phyloP scores from a whole-genome alignment of 2,888 invertebrate species.

The Syrphus vitripennis region DNA sequence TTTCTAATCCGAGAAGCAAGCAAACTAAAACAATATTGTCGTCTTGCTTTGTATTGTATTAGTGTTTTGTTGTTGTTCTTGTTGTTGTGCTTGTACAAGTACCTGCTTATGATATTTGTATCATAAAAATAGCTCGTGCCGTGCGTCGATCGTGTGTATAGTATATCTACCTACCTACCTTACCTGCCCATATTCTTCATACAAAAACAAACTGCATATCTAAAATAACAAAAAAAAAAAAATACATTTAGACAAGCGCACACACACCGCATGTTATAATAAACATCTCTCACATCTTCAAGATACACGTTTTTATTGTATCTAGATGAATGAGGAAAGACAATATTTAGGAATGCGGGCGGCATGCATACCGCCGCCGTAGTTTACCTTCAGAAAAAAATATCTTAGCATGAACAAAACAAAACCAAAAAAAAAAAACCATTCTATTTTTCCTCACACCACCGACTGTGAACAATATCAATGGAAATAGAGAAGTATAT shows the following conservation, averaged over 20 bases:
- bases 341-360: slow-evolving; percentile 69
- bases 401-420: background rate
- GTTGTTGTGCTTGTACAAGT: background rate
- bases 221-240: too few species aligned
- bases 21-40: slow-evolving; percentile 55
- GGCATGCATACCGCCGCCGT: slow-evolving; percentile 15
- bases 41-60: slow-evolving; percentile 8
- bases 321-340: slow-evolving; percentile 61
- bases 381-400: slow-evolving; percentile 31
- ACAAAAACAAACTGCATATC: slow-evolving; percentile 5
- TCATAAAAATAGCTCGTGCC: slow-evolving; percentile 69
- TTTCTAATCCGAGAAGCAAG: slow-evolving; percentile 12
- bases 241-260: slow-evolving; percentile 50
- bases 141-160: background rate
- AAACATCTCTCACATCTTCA: slow-evolving; percentile 31
- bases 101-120: slow-evolving; percentile 4
- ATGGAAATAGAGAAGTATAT: slow-evolving; percentile 66
- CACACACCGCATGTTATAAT: slow-evolving; percentile 37
- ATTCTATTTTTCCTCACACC: slow-evolving; percentile 48
- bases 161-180: background rate
- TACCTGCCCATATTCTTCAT: too few species aligned
- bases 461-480: slow-evolving; percentile 30
- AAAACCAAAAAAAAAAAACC: slow-evolving; percentile 14
- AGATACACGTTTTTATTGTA: slow-evolving; percentile 15
- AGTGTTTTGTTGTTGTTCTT: background rate